A percentile compares a stretch with the other conserved stretches of the same genome.
phyloP scores from a whole-genome alignment of 2,113 vertebrate species.

The Bothrops jararaca region DNA sequence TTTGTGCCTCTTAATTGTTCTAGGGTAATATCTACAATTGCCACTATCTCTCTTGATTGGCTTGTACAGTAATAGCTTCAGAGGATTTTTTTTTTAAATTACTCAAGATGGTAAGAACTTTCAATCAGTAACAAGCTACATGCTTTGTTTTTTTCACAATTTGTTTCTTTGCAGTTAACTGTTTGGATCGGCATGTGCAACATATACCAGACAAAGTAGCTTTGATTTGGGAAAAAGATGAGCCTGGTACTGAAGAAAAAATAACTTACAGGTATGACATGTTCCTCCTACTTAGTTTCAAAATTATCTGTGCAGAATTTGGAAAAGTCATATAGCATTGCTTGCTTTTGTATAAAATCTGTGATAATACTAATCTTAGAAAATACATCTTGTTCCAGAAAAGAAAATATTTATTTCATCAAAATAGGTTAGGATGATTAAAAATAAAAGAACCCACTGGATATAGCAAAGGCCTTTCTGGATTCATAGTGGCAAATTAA shows the following conservation, averaged over 20 bases:
- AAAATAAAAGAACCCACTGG: not conserved
- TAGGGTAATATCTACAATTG: not conserved
- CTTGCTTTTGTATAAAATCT: not conserved
- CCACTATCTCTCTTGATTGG: not conserved
- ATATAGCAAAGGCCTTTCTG: not conserved
- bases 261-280: conserved; percentile 85
- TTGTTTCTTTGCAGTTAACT: conserved; percentile 82
- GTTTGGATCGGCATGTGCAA: conserved; percentile 86
- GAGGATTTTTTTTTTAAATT: not conserved
- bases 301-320: not conserved
- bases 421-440: not conserved
- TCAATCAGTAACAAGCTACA: not conserved
- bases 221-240: conserved; percentile 94
- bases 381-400: rapidly evolving
- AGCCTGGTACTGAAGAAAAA: conserved; percentile 84
- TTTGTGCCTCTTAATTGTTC: not conserved
- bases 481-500: not conserved
- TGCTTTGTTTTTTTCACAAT: conserved; percentile 1
- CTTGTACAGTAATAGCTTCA: not conserved
- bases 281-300: not conserved
- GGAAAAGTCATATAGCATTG: not conserved
- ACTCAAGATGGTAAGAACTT: not conserved
- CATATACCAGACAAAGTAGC: conserved; percentile 82
- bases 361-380: not conserved
- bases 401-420: not conserved